Conservation (phyloP, 2,888 invertebrate genomes). For the Heteromyza rotundicornis region DNA sequence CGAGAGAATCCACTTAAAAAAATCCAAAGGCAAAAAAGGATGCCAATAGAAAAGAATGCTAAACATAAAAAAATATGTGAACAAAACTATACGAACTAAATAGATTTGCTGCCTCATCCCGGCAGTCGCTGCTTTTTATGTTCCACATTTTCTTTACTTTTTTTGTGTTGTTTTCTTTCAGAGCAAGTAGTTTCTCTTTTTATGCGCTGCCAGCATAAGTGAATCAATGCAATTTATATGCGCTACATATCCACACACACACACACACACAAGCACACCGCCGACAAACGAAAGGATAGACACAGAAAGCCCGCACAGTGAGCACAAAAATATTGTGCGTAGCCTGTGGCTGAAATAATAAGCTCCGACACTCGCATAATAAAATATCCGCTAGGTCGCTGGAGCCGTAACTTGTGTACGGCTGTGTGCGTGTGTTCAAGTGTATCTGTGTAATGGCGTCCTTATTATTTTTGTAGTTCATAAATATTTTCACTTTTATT, state of each 20-base stretch:
- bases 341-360: constrained; percentile 20
- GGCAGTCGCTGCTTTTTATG: too few relatives aligned
- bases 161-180: neutral
- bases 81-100: neutral
- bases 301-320: neutral
- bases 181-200: constrained; percentile 21
- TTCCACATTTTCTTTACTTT: constrained; percentile 8
- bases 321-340: constrained; percentile 24
- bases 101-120: constrained; percentile 4
- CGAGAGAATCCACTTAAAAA: constrained; percentile 20
- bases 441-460: neutral
- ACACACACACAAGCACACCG: constrained; percentile 30
- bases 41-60: constrained; percentile 29
- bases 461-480: constrained; percentile 22
- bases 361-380: constrained; percentile 19
- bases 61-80: constrained; percentile 12
- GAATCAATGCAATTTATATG: constrained; percentile 17
- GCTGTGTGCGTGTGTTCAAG: neutral
- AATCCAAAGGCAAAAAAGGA: constrained; percentile 14
- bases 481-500: constrained; percentile 19
- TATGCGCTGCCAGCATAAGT: constrained; percentile 25
- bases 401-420: neutral
- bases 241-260: constrained; percentile 6
- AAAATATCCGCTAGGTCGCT: constrained; percentile 12
- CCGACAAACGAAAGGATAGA: neutral